phyloP scores from a whole-genome alignment of 1,140 invertebrate genomes.

The Eupristina koningsbergeri region DNA sequence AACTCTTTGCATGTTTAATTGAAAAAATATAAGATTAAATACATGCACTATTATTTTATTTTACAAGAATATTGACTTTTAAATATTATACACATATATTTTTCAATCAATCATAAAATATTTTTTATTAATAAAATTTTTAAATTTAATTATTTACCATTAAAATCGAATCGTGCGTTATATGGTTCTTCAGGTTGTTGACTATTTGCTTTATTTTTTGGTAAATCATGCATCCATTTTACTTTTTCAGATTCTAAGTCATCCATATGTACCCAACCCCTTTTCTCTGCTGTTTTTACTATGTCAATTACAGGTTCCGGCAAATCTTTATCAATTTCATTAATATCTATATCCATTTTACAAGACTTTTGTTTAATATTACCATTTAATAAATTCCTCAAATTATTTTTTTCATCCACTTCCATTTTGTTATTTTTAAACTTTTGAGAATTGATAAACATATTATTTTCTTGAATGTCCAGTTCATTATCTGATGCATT shows the following conservation, averaged over 20 bases:
- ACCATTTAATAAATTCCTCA: not conserved
- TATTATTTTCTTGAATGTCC: not conserved
- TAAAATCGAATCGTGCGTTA: conserved; percentile 80
- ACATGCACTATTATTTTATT: not conserved
- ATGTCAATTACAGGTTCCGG: conserved; percentile 76
- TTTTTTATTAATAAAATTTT: not conserved
- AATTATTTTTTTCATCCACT: not conserved
- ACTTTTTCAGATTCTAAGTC: conserved; percentile 87
- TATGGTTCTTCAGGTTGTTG: conserved; percentile 75
- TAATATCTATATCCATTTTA: conserved; percentile 42
- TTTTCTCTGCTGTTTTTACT: conserved; percentile 76
- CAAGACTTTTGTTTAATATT: not conserved
- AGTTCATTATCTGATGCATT: not conserved
- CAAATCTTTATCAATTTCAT: conserved; percentile 53
- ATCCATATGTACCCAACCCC: conserved; percentile 88
- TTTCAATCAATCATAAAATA: not conserved
- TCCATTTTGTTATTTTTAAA: conserved; percentile 18
- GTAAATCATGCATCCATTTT: conserved; percentile 85
- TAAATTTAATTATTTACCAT: conserved; percentile 65
- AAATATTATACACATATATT: too few species aligned
- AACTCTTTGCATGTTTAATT: too few species aligned
- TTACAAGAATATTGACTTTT: too few species aligned
- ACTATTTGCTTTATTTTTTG: conserved; percentile 63
- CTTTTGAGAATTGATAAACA: not conserved
- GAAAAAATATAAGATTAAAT: too few species aligned